phyloP scores from a whole-genome alignment of 2,797 vertebrate species.

The Yasuhikotakia modesta region DNA sequence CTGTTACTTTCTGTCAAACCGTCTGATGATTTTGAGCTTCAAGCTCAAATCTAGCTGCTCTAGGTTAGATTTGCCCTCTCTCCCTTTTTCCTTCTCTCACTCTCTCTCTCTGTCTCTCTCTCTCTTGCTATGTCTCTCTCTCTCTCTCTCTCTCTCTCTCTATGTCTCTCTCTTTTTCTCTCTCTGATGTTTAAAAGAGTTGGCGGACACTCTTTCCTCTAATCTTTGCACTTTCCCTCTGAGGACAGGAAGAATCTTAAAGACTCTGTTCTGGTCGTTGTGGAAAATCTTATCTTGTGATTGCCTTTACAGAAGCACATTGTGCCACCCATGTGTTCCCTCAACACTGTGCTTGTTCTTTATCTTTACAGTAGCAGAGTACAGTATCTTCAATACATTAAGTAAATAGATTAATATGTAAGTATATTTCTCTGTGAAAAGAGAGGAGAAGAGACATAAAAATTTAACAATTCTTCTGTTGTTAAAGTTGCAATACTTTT shows the following conservation, averaged over 20 bases:
- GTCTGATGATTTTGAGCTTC: constrained; percentile 20
- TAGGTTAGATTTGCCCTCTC: background rate
- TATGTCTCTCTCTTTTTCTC: background rate
- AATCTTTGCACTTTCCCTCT: constrained; percentile 14
- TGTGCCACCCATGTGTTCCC: background rate
- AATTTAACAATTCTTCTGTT: background rate
- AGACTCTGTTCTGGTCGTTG: constrained; percentile 7
- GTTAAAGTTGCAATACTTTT: too few relatives aligned
- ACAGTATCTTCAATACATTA: background rate
- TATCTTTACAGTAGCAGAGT: background rate
- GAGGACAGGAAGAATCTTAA: constrained; percentile 27
- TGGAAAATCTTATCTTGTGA: constrained; percentile 18
- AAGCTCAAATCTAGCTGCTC: constrained; percentile 3
- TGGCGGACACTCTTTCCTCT: background rate
- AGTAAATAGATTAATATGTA: too few relatives aligned
- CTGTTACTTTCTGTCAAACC: constrained; percentile 10
- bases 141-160: background rate
- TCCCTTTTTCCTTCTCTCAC: background rate
- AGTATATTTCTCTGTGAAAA: too few relatives aligned
- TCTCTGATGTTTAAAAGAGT: background rate
- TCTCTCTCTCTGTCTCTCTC: background rate
- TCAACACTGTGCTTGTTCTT: background rate
- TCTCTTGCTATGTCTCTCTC: background rate
- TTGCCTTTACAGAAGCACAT: background rate
- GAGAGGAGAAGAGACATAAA: background rate